Evolutionary conservation across 2,113 vertebrate genomes (phyloP), one percentile per base, ranked within the genome.

Genomic region (Coptodon bakossiorum): DNA sequence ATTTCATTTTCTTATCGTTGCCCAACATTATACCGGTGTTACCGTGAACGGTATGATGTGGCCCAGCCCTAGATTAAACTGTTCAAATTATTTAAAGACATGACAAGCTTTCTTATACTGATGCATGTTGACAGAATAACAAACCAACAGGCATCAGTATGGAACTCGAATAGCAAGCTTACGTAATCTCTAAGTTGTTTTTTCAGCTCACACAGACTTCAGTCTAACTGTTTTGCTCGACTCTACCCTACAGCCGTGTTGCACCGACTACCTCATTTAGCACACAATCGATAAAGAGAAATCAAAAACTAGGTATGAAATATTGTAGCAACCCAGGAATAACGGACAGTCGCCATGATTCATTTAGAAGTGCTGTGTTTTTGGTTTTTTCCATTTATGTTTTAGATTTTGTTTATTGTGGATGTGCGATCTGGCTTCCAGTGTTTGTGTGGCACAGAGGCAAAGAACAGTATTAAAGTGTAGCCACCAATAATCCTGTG

Each of bases 401-500:
- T 73, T 76, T 11, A 76, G 38, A 24, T 11, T 48, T 76, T 12
- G 71, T 17, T 12, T 11, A 0, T 29, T 48, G 71, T 76, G 0
- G 9, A 17, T 29, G 14, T 76, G 22, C 5, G 5, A 27, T 45
- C 38, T 73, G 24, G 14, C 45, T 76, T 76, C 14, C 43, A 48
- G 14, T 76, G 68, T 76, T 48, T 76, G 14, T 76, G 40, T 48
- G 24, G 40, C 68, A 76, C 16, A 48, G 24, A 48, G 14, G 68
- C 40, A 48, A 76, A 76, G 71, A 48, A 29, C 71, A 29, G 71
- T 7, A 48, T 76, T 76, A 48, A 45, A 27, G 22, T 45, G 38
- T 71, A 76, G 68, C 40, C 24, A 48, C 24, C 68, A 76, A 17
- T 48, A 76, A 76, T 29, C 40, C 71, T 12, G 43, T 29, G 43